Evolutionary conservation across 2,113 vertebrate species (phyloP).

Genomic region (Globicephala melas): DNA sequence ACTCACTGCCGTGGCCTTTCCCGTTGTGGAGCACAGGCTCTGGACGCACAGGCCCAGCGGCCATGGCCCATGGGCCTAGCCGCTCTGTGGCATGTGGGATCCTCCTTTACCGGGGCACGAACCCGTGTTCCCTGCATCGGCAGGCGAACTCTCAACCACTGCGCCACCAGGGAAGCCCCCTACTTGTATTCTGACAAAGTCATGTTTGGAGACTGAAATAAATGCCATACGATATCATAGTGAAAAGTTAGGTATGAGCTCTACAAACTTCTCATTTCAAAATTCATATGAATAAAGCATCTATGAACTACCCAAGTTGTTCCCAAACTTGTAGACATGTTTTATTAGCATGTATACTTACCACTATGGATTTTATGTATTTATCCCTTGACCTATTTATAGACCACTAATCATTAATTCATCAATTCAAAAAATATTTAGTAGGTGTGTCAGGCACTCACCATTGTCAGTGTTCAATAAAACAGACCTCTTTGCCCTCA

Average conservation of each 20-base stretch:
- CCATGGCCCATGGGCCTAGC: too few species aligned
- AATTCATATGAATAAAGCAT: background rate
- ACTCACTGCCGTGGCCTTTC: too few species aligned
- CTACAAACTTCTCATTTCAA: conserved; percentile 14
- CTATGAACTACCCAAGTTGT: background rate
- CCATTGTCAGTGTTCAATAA: background rate
- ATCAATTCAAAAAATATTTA: background rate
- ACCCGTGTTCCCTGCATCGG: too few species aligned
- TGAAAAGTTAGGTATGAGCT: background rate
- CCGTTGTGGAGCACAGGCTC: too few species aligned
- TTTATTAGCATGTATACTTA: background rate
- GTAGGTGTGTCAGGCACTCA: background rate
- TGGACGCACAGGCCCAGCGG: too few species aligned
- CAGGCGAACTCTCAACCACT: too few species aligned
- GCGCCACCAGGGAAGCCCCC: too few species aligned
- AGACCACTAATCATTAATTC: background rate
- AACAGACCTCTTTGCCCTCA: background rate
- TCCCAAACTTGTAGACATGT: background rate
- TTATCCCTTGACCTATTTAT: background rate
- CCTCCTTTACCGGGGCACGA: too few species aligned
- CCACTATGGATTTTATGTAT: background rate
- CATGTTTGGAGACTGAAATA: background rate
- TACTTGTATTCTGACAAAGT: background rate
- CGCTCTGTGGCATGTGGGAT: too few species aligned
- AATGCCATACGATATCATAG: background rate